Evolutionary conservation across 2,888 invertebrate genomes (phyloP), one percentile per base, ranked within the genome.

Genomic region (Lucinisca nassula): DNA sequence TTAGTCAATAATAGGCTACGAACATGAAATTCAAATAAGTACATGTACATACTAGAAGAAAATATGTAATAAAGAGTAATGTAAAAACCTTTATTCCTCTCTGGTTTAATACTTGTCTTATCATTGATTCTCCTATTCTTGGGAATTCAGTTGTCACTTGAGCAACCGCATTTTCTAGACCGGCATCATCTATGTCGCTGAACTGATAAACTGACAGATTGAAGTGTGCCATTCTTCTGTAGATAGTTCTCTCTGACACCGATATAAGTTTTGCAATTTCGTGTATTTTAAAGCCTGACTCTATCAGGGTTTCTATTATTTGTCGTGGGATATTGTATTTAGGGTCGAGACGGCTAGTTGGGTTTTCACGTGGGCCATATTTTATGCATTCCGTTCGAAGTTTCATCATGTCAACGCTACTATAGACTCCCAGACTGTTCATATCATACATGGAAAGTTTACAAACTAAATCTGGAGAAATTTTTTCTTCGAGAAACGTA

Each of bases 321-420:
- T 74, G 32, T 75, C 79, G 75, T 40, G 82, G 58, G 24, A 86
- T 79, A 24, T 82, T 67, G 51, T 73, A 86, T 30, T 82, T 30
- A 70, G 51, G 49, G 17, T 51, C 73, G 35, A 24, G 45, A 58
- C 38, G 30, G 30, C 45, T 8, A 35, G 37, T 30, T 30, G 12
- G 45, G 17, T 70, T 30, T 4, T 10, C 32, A 27, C 45, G 35
- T 55, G 51, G 32, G 6, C 84, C 87, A 78, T 87, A 80, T 76
- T 72, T 79, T n/a, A 87, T 35, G 37, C 87, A 79, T 51, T 83
- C 83, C 4, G 77, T 74, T 49, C 87, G 55, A 17, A 87, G 58
- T 70, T 76, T 45, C 87, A 72, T 72, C 35, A 72, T 37, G 40
- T 72, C 72, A 37, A n/a, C 24, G 21, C 72, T 32, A 37, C 30